Evolutionary conservation across 1,140 invertebrate genomes (phyloP).

Genomic region (Pararge aegeria): DNA sequence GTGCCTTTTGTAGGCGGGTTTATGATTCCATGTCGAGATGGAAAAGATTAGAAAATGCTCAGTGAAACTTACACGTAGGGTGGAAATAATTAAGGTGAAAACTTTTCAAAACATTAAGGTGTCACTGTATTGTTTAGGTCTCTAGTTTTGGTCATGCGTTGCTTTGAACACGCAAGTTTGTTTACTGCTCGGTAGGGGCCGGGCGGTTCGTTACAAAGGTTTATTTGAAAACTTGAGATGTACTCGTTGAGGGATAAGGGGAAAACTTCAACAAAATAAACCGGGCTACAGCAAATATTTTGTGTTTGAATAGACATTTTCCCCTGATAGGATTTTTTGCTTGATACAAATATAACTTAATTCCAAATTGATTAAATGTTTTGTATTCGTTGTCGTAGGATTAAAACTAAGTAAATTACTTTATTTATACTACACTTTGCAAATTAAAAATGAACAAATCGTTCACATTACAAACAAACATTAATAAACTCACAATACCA

Average conservation of each 20-base stretch:
- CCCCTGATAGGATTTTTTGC: no score
- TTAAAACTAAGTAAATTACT: no score
- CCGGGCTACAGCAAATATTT: background rate
- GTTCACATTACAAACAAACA: no score
- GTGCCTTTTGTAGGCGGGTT: background rate
- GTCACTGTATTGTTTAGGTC: constrained; percentile 14
- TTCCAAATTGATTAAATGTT: no score
- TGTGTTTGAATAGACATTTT: no score
- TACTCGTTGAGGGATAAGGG: constrained; percentile 14
- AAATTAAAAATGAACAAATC: no score
- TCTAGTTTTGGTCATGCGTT: constrained; percentile 11
- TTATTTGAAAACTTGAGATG: constrained; percentile 11
- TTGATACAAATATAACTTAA: no score
- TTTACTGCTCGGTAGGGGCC: background rate
- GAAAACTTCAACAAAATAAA: background rate
- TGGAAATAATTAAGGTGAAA: constrained; percentile 25
- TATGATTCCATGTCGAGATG: background rate
- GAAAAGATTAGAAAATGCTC: background rate
- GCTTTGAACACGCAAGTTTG: constrained; percentile 17
- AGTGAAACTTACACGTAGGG: constrained; percentile 5
- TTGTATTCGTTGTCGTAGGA: no score
- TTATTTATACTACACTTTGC: no score
- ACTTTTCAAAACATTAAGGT: constrained; percentile 17
- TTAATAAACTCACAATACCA: no score
- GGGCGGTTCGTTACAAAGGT: constrained; percentile 6